phyloP scores from a whole-genome alignment of 2,888 invertebrate genomes.

The Diaprepes abbreviatus region DNA sequence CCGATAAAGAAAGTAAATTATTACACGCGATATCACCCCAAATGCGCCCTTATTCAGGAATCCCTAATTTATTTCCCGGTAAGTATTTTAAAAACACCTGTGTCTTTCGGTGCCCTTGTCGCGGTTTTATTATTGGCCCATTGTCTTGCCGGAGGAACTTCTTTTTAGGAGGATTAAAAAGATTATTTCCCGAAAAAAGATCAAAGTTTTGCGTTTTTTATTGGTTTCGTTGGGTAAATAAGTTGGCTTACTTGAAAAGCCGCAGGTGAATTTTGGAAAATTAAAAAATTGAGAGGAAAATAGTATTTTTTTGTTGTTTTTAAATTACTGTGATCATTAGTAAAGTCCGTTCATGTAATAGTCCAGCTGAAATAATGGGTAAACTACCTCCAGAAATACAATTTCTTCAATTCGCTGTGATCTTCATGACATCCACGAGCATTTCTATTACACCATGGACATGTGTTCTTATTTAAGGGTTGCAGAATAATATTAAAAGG shows the following conservation, averaged over 20 bases:
- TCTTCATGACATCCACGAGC: too few relatives aligned
- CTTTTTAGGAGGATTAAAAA: conserved; percentile 30
- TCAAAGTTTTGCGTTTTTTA: background rate
- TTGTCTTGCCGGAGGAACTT: conserved; percentile 34
- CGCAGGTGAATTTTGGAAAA: conserved; percentile 1
- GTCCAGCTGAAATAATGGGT: too few relatives aligned
- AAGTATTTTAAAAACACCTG: conserved; percentile 51
- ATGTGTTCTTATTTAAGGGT: too few relatives aligned
- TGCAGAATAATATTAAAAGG: too few relatives aligned
- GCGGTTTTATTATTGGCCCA: conserved; percentile 46
- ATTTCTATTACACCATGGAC: too few relatives aligned
- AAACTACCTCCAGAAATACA: too few relatives aligned
- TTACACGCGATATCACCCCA: background rate
- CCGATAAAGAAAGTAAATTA: background rate
- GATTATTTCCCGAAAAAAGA: conserved; percentile 12
- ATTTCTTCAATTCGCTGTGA: too few relatives aligned
- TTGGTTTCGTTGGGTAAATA: background rate
- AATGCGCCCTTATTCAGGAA: conserved; percentile 20
- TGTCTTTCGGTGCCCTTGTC: conserved; percentile 40
- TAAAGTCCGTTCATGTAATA: too few relatives aligned
- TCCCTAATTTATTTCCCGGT: conserved; percentile 48
- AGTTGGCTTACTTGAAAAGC: background rate
- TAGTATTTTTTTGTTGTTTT: too few relatives aligned
- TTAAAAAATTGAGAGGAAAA: background rate
- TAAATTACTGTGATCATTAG: too few relatives aligned